A percentile compares a stretch with the other conserved stretches of the same genome.
phyloP scores from a whole-genome alignment of 1,140 invertebrate species.

The Drosophila sturtevanti region DNA sequence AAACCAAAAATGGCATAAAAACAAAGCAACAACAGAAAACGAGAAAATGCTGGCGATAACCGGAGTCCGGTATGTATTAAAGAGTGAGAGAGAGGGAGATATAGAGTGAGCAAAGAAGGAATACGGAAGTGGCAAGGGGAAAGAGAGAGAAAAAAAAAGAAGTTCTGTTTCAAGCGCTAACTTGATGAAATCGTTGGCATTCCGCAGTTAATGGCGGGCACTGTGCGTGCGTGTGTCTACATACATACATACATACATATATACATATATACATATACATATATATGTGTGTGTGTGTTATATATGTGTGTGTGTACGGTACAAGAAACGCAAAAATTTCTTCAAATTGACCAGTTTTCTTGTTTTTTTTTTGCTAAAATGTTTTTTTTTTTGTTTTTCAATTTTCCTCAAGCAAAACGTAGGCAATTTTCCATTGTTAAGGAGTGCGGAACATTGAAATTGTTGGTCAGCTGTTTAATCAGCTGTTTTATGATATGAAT shows the following conservation, averaged over 20 bases:
- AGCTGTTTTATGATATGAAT: too few species aligned
- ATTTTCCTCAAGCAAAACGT: not conserved
- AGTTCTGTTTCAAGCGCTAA: conserved; percentile 2
- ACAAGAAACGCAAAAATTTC: too few species aligned
- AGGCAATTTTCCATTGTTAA: not conserved
- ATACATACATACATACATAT: too few species aligned
- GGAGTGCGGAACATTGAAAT: too few species aligned
- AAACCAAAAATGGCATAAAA: conserved; percentile 2
- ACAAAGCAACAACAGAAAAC: conserved; percentile 8
- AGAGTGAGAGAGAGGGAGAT: not conserved
- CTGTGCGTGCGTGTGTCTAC: not conserved
- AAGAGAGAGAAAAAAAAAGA: not conserved
- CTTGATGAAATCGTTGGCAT: conserved; percentile 7
- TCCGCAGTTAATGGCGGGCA: not conserved
- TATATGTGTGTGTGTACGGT: not conserved
- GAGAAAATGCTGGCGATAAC: conserved; percentile 8
- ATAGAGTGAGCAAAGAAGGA: not conserved
- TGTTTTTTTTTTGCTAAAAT: too few species aligned
- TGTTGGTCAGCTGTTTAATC: too few species aligned
- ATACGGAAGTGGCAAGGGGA: not conserved
- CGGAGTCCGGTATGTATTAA: conserved; percentile 5
- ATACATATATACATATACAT: too few species aligned
- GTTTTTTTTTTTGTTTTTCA: too few species aligned
- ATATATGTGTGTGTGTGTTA: too few species aligned
- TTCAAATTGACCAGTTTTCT: too few species aligned